A percentile compares a stretch with the other conserved stretches of the same genome.
These are phyloP conservation scores for Alexandromys fortis DNA, from an alignment of 2,113 vertebrate species.

Conservation along the genomic window DNA sequence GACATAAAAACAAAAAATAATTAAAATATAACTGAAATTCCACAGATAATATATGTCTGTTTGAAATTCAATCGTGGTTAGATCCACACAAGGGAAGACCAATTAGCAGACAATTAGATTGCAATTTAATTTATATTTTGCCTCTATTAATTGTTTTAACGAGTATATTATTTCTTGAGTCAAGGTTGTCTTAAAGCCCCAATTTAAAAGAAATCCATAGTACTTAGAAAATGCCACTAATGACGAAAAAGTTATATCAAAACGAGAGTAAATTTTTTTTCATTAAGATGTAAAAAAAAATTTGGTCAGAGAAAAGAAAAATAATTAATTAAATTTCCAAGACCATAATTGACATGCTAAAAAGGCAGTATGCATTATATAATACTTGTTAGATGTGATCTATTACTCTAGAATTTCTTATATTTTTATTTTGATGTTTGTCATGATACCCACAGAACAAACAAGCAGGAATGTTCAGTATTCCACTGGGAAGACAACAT, in stretches of 20 bases:
- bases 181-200: background rate
- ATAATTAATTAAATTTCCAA: background rate
- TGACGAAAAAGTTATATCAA: background rate
- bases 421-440: background rate
- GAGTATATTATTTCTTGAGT: background rate
- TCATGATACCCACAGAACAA: background rate
- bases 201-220: background rate
- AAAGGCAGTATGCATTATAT: background rate
- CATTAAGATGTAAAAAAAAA: background rate
- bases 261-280: background rate
- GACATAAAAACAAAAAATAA: background rate
- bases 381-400: background rate
- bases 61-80: background rate
- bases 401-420: background rate
- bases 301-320: background rate
- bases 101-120: background rate
- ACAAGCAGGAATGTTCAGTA: background rate
- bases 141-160: background rate
- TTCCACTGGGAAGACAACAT: background rate
- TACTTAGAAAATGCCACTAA: background rate
- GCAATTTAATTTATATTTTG: background rate
- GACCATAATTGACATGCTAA: background rate
- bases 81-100: accelerated
- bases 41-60: background rate
- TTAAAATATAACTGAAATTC: background rate